Conservation (phyloP, 2,797 vertebrate genomes). For the Rhinogobio ventralis region DNA sequence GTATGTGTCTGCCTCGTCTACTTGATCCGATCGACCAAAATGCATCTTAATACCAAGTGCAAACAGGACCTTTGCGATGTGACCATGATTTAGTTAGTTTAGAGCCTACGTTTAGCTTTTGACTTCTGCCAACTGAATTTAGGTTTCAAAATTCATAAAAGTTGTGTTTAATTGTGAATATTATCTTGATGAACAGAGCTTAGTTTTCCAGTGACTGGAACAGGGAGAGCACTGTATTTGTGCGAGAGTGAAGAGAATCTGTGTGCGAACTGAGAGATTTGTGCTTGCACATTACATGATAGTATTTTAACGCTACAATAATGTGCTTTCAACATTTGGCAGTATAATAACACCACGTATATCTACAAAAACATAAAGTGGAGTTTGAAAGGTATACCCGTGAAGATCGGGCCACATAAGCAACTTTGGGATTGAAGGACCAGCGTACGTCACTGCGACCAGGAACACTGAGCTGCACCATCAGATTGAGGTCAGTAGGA, state of each 20-base stretch:
- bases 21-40: too few relatives aligned
- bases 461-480: slow-evolving; percentile 71
- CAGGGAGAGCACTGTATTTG: background rate
- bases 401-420: slow-evolving; percentile 70
- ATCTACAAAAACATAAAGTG: background rate
- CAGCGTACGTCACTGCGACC: slow-evolving; percentile 71
- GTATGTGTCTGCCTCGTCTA: too few relatives aligned
- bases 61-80: background rate
- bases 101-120: too few relatives aligned
- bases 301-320: background rate
- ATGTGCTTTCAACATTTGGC: background rate
- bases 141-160: background rate
- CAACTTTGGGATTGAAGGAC: slow-evolving; percentile 65
- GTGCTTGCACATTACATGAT: background rate
- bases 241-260: background rate
- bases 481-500: slow-evolving; percentile 63
- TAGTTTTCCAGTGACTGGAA: background rate
- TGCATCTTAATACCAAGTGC: too few relatives aligned
- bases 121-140: background rate
- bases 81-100: too few relatives aligned
- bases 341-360: background rate
- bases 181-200: background rate
- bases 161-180: background rate
- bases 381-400: slow-evolving; percentile 53
- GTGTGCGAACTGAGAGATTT: background rate